These are phyloP conservation scores for Drosophila silvestris DNA, from an alignment of 2,888 invertebrate genomes.

Conservation along the genomic window DNA sequence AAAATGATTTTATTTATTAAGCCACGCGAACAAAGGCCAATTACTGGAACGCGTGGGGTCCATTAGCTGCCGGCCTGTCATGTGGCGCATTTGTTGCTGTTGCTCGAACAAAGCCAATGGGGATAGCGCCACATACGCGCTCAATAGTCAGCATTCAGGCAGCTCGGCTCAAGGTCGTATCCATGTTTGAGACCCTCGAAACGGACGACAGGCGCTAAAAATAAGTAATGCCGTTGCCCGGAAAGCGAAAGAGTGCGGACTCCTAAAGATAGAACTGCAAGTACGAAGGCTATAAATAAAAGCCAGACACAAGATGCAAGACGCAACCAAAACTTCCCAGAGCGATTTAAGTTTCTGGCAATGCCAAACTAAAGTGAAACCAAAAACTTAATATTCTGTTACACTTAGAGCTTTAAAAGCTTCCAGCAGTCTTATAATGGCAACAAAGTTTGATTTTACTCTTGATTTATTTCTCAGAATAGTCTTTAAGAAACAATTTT, in stretches of 20 bases:
- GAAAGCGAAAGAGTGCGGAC: slow-evolving; percentile 56
- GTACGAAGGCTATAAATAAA: slow-evolving; percentile 66
- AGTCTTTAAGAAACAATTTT: not conserved
- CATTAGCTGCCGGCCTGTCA: slow-evolving; percentile 42
- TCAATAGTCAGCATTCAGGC: slow-evolving; percentile 1
- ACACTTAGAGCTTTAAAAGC: not conserved
- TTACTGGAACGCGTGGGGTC: slow-evolving; percentile 26
- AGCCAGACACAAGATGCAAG: slow-evolving; percentile 32
- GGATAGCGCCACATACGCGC: not conserved
- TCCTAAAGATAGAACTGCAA: slow-evolving; percentile 69
- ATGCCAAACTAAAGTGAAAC: slow-evolving; percentile 18
- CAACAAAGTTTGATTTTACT: not conserved
- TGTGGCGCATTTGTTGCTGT: slow-evolving; percentile 32
- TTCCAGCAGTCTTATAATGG: slow-evolving; percentile 2
- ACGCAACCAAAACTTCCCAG: slow-evolving; percentile 60
- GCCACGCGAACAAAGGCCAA: slow-evolving; percentile 27
- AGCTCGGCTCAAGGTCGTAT: slow-evolving; percentile 65
- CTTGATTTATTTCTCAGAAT: not conserved
- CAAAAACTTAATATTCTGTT: slow-evolving; percentile 18
- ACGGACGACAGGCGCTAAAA: slow-evolving; percentile 49
- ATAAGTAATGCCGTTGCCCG: slow-evolving; percentile 63
- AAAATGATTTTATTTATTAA: slow-evolving; percentile 6
- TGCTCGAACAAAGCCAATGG: slow-evolving; percentile 35
- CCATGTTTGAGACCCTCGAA: slow-evolving; percentile 49
- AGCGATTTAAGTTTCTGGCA: slow-evolving; percentile 3